Base-by-base conservation (phyloP, 2,797 vertebrate species). In the Pipistrellus pipistrellus region DNA sequence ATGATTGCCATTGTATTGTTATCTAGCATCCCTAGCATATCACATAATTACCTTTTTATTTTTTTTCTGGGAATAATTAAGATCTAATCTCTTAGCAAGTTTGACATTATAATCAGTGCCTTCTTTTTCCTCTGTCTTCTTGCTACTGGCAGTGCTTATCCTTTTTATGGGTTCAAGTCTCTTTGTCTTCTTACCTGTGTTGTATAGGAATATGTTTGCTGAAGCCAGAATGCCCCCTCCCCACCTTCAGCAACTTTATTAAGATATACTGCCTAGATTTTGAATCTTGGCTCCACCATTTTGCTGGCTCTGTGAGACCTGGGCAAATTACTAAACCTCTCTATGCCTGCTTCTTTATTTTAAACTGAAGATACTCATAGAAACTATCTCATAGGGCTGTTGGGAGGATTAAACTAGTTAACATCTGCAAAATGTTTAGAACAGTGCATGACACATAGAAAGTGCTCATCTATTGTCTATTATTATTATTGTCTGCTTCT, bases 341-440 rank as follows among this genome's bases (percentile, higher is more conserved):
- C 20, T 85, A 44, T 64, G 41, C 8, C 46, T 83, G 55, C 83
- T 78, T 84, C 62, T 66, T 92, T 46, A 76, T 87, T 92, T 94
- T 90, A 75, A 48, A 80, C 71, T 83, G 85, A 69, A 25, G 15
- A 30, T 80, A 76, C 68, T 72, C 35, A 53, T 13, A 68, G 30
- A 91, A 9, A 85, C 59, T 64, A n/a, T 18, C 10, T 66, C 15
- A 48, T 38, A 66, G 14, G 35, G 8, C 71, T 77, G 1, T 57
- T 88, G 20, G 44, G 51, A 88, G 25, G 3, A 57, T 66, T 48
- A 68, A 77, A 82, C 62, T n/a, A 51, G 38, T 80, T 48, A 64
- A 76, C 44, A 80, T 66, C 80, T 93, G 30, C 53, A 72, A 88
- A 85, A 38, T 81, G n/a, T 18, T 71, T 88, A 59, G 78, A 75